Evolutionary conservation across 2,888 invertebrate species (phyloP).

Genomic region (Alloscopus bannaensis): DNA sequence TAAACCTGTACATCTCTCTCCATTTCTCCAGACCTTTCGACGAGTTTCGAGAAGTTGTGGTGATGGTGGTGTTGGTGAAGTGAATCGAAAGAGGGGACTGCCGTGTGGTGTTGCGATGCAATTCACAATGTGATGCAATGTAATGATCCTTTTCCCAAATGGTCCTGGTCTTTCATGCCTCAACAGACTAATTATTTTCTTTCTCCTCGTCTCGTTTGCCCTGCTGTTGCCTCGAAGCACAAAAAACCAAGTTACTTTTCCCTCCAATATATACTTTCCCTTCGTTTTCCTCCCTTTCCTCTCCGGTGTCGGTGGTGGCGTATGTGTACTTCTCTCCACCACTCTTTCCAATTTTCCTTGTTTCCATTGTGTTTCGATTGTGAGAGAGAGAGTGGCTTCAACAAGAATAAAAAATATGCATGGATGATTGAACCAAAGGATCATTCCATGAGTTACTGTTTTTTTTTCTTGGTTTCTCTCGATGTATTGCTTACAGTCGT

Average conservation of each 20-base stretch:
- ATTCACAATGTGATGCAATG: slow-evolving; percentile 63
- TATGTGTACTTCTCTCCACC: slow-evolving; percentile 10
- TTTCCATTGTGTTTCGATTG: slow-evolving; percentile 21
- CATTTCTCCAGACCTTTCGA: no score
- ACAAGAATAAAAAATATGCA: slow-evolving; percentile 56
- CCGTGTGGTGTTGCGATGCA: slow-evolving; percentile 36
- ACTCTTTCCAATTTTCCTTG: slow-evolving; percentile 37
- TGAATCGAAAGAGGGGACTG: no score
- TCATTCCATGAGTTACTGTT: slow-evolving; percentile 30
- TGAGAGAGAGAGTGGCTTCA: slow-evolving; percentile 6
- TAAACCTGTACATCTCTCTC: background rate
- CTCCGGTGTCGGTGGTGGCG: background rate
- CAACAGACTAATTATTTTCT: slow-evolving; percentile 69
- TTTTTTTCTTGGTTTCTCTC: slow-evolving; percentile 15
- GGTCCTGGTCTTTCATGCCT: slow-evolving; percentile 68
- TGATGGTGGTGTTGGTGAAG: slow-evolving; percentile 19
- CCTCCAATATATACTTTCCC: no score
- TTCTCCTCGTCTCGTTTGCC: slow-evolving; percentile 44
- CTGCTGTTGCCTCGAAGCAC: slow-evolving; percentile 53
- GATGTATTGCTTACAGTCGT: slow-evolving; percentile 19
- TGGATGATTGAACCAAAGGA: slow-evolving; percentile 54
- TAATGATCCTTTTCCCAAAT: slow-evolving; percentile 62
- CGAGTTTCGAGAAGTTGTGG: slow-evolving; percentile 1
- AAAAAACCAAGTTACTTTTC: slow-evolving; percentile 31
- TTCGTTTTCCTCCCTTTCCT: slow-evolving; percentile 2